phyloP scores from a whole-genome alignment of 2,888 invertebrate species.

The Tetragnatha montana region DNA sequence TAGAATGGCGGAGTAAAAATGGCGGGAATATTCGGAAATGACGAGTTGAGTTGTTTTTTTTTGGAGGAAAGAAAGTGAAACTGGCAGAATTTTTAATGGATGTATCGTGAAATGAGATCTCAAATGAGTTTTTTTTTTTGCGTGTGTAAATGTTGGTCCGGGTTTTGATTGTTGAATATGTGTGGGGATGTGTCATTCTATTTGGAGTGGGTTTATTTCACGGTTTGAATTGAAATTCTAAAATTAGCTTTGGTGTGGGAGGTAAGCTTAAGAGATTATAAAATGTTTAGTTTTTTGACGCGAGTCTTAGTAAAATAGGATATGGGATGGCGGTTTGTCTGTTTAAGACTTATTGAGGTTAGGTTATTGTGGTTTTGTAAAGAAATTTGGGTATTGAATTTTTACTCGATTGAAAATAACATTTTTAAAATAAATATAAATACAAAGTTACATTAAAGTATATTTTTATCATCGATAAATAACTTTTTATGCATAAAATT shows the following conservation, averaged over 20 bases:
- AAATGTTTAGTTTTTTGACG: not conserved
- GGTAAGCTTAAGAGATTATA: not conserved
- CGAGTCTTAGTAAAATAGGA: too few species aligned
- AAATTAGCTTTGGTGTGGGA: not conserved
- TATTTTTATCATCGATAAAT: too few species aligned
- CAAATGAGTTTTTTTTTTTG: not conserved
- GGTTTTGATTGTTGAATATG: too few species aligned
- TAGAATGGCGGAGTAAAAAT: not conserved
- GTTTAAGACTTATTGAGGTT: too few species aligned
- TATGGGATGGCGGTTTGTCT: too few species aligned
- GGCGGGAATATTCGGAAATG: conserved; percentile 1
- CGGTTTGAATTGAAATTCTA: not conserved
- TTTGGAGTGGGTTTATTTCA: not conserved
- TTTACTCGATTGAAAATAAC: too few species aligned
- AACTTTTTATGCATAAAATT: too few species aligned
- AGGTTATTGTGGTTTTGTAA: too few species aligned
- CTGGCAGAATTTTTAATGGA: not conserved
- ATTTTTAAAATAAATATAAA: too few species aligned
- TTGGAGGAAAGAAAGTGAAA: not conserved
- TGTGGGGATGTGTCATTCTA: not conserved
- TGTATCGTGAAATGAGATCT: not conserved
- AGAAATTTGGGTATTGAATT: too few species aligned
- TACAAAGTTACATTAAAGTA: too few species aligned
- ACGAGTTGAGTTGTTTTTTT: not conserved
- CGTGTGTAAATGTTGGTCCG: not conserved